These are phyloP conservation scores for Nasonia giraulti DNA, from an alignment of 1,140 invertebrate species.

Conservation along the genomic window DNA sequence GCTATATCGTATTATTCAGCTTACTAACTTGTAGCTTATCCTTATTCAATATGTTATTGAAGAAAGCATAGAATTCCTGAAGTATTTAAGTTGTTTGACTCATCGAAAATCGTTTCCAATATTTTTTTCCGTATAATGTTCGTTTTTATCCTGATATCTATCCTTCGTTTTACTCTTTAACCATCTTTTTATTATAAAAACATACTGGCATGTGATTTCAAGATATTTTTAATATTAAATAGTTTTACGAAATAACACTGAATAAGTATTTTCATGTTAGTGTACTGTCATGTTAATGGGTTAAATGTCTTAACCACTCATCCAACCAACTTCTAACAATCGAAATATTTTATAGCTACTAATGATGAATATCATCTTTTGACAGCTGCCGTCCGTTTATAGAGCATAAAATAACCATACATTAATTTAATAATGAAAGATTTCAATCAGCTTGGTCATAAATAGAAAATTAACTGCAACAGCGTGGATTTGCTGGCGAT, in stretches of 20 bases:
- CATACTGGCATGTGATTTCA: constrained; percentile 31
- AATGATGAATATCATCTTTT: not conserved
- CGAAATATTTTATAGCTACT: constrained; percentile 56
- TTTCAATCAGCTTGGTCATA: not conserved
- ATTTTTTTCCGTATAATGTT: not conserved
- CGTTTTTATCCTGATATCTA: not conserved
- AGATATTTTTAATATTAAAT: too few relatives aligned
- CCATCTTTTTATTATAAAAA: constrained; percentile 19
- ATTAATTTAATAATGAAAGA: constrained; percentile 17
- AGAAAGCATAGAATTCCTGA: constrained; percentile 6
- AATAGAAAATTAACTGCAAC: constrained; percentile 15
- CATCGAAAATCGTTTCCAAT: not conserved
- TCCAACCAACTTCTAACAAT: constrained; percentile 73
- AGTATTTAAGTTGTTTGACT: constrained; percentile 10
- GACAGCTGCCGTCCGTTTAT: not conserved
- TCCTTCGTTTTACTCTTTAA: not conserved
- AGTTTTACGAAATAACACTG: too few relatives aligned
- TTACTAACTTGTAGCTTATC: constrained; percentile 45
- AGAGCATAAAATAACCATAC: not conserved
- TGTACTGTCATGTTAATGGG: too few relatives aligned
- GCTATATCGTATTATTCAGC: constrained; percentile 21
- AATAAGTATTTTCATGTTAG: too few relatives aligned
- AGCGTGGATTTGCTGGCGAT: not conserved
- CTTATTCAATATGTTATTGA: constrained; percentile 2
- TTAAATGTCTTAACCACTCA: constrained; percentile 73